Evolutionary conservation across 1,140 invertebrate genomes (phyloP), one percentile per base, ranked within the genome.

Genomic region (Leptinotarsa defecta): DNA sequence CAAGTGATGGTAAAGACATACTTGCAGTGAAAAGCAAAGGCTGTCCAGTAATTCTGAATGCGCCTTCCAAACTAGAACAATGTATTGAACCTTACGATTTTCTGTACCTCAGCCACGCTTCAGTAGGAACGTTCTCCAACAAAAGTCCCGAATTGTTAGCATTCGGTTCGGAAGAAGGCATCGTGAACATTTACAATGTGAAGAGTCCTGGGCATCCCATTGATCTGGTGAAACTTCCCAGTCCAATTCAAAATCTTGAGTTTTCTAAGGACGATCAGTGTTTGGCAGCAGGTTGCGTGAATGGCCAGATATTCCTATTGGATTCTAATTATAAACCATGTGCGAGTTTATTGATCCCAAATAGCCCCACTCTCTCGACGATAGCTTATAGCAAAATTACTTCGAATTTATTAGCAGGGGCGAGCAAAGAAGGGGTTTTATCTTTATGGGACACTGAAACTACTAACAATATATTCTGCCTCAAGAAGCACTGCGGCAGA

Each of bases 381-480:
- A 74, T 81, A 65, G 15, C 71, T 6, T 79, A 74, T 34, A 80
- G 79, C 71, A 79, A 79, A n/a, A 71, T 27, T 11, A 61, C 61
- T 5, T 22, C 78, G 0, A 73, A 79, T 63, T 74, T 78, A 43
- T 22, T 83, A 62, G 78, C 80, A 24, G 80, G 70, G 17, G 81
- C 71, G 0, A 79, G 77, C 71, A 78, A 78, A 17, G 76, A 80
- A 68, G 81, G 81, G 13, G 49, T 79, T 13, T 71, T 83, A 19
- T 77, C 74, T 24, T 64, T 82, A 11, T 83, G 82, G 82, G 76
- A 83, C 69, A 64, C 80, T 6, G 73, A 75, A 43, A 77, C 78
- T 5, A 77, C 74, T 4, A 74, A 74, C 48, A 73, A 61, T 15
- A 61, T 77, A 19, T 71, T 83, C 43, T 52, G 64, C 4, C 43